Base-by-base conservation (phyloP, 2,797 vertebrate genomes). In the Sebastiscus tertius region DNA sequence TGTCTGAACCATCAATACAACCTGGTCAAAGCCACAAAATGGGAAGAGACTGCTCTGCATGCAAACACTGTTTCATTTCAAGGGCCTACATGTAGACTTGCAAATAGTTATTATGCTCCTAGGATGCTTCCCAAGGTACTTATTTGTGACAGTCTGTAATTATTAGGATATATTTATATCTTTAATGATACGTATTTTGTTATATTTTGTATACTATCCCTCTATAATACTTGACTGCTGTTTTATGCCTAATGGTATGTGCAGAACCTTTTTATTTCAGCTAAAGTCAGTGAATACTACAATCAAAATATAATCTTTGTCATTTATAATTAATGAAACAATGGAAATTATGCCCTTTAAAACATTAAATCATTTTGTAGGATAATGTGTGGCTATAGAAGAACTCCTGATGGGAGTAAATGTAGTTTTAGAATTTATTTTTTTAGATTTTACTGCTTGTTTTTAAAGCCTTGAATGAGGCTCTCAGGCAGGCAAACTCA, bases 1-100 rank as follows among this genome's bases (percentile, higher is more conserved):
- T 73, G 52, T 79, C 75, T 73, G 52, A 75, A 77, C 34, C 80
- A 75, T 70, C 46, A 59, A 27, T 61, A 22, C 24, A 76, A 64
- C 66, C 79, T 75, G 34, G 58, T 77, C 79, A 81, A 62, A 79
- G 33, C 39, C 54, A 58, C 34, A 55, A 27, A 72, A 29, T 79
- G 31, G 52, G 34, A 34, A 63, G 39, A 69, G 71, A 65, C 60
- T 66, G 33, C 16, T 70, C 69, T 74, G 55, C 27, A 71, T n/a
- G 16, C 6, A 54, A 20, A 54, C 27, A 49, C 13, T 24, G 22
- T 61, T 67, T 58, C 6, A 64, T 27, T 63, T 72, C 52, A 73
- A 52, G 49, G 8, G 14, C 39, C 16, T 18, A 9, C 11, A 1
- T 29, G 39, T 36, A 49, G 9, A 64, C 20, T 60, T 63, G n/a